Percentiles rank a stretch among this genome's conserved stretches.
Evolutionary conservation across 2,888 invertebrate genomes (phyloP).

Genomic region (Drosophila flavopinicola): DNA sequence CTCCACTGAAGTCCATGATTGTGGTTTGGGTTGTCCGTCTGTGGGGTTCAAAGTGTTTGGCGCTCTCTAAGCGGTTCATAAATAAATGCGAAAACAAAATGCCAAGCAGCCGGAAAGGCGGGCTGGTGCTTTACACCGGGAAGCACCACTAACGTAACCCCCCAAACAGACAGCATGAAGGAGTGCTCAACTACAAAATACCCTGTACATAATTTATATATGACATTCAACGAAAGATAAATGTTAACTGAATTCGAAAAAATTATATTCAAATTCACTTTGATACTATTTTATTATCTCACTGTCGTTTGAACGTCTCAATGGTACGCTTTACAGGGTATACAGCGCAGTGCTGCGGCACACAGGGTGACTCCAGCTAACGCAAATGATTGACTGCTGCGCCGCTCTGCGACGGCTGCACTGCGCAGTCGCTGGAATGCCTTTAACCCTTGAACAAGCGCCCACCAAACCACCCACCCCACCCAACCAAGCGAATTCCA

Average conservation of each 20-base stretch:
- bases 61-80: conserved; percentile 76
- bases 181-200: conserved; percentile 17
- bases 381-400: conserved; percentile 30
- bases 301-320: no score
- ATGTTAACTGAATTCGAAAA: no score
- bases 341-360: neutral
- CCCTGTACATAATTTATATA: neutral
- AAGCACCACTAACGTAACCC: conserved; percentile 22
- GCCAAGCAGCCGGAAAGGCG: conserved; percentile 48
- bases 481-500: conserved; percentile 29
- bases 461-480: conserved; percentile 27
- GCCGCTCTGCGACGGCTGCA: conserved; percentile 21
- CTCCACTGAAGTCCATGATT: conserved; percentile 35
- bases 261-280: no score
- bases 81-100: conserved; percentile 76
- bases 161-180: conserved; percentile 21
- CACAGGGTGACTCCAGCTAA: conserved; percentile 52
- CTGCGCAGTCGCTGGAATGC: conserved; percentile 66
- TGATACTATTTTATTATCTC: no score
- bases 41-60: conserved; percentile 74
- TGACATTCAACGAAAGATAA: rapidly evolving
- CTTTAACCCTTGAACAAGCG: conserved; percentile 53
- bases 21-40: conserved; percentile 34
- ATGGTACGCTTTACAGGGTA: conserved; percentile 23
- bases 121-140: conserved; percentile 18